Conservation (phyloP, 2,888 invertebrate species). For the Eulithis prunata region DNA sequence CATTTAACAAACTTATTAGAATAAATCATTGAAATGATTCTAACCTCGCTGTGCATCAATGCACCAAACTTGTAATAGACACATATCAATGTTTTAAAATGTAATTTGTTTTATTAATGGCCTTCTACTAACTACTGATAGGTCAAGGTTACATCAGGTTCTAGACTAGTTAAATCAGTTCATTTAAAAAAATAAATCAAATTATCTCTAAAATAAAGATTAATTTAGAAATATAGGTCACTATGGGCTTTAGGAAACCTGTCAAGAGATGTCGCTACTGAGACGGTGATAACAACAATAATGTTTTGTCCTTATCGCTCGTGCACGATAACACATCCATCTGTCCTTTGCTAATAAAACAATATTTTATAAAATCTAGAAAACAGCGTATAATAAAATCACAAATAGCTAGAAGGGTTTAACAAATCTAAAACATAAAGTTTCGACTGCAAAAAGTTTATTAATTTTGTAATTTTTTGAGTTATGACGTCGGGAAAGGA, state of each 20-base stretch:
- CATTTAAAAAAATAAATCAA: too few species aligned
- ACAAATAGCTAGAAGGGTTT: not conserved
- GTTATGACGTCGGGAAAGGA: not conserved
- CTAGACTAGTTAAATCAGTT: too few species aligned
- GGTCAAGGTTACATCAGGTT: too few species aligned
- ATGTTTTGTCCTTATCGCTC: slow-evolving; percentile 22
- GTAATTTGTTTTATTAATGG: too few species aligned
- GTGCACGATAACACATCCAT: not conserved
- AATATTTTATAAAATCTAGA: not conserved
- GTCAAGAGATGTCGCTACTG: slow-evolving; percentile 26
- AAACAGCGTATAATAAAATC: not conserved
- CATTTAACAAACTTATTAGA: too few species aligned
- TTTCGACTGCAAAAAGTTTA: not conserved
- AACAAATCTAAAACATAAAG: not conserved
- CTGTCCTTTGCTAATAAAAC: slow-evolving; percentile 2
- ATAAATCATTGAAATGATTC: too few species aligned
- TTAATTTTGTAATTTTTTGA: not conserved
- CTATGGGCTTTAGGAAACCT: not conserved
- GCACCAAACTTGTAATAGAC: too few species aligned
- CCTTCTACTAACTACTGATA: too few species aligned
- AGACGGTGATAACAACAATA: not conserved
- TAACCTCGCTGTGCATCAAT: too few species aligned
- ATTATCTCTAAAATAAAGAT: too few species aligned
- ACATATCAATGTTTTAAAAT: too few species aligned
- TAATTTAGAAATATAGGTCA: slow-evolving; percentile 4